A percentile compares a stretch with the other conserved stretches of the same genome.
These are phyloP conservation scores for Ceryle rudis DNA, from an alignment of 2,797 vertebrate species.

Conservation along the genomic window DNA sequence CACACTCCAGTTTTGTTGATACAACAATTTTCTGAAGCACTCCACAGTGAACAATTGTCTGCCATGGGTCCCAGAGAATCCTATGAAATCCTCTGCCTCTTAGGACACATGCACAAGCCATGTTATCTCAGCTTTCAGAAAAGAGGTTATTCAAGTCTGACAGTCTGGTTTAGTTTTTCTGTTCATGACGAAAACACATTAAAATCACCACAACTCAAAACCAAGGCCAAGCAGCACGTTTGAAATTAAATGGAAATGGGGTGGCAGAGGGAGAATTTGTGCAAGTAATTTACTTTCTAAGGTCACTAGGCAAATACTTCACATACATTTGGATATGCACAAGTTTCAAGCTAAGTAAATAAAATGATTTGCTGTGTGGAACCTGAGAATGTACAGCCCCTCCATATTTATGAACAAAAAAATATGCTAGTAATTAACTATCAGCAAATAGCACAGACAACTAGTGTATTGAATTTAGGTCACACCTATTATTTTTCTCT, in stretches of 20 bases:
- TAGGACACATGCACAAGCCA: neutral
- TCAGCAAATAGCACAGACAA: neutral
- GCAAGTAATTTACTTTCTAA: neutral
- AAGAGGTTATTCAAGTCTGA: neutral
- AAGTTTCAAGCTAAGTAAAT: conserved; percentile 27
- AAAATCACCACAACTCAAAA: neutral
- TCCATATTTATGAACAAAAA: neutral
- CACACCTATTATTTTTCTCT: neutral
- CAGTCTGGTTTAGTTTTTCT: neutral
- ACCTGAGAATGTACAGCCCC: neutral
- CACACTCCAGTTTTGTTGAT: conserved; percentile 46
- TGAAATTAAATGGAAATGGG: neutral
- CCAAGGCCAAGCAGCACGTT: neutral
- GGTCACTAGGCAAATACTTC: conserved; percentile 10
- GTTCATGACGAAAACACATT: neutral
- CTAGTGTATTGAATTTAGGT: conserved; percentile 2
- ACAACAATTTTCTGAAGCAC: conserved; percentile 58
- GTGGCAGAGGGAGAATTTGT: neutral
- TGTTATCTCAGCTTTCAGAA: neutral
- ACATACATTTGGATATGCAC: neutral
- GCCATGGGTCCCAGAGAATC: conserved; percentile 32
- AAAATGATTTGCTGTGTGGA: neutral
- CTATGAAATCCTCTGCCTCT: conserved; percentile 62
- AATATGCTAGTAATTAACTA: neutral
- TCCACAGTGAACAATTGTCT: conserved; percentile 15